Evolutionary conservation across 2,113 vertebrate species (phyloP).

Genomic region (Phaetusa simplex): DNA sequence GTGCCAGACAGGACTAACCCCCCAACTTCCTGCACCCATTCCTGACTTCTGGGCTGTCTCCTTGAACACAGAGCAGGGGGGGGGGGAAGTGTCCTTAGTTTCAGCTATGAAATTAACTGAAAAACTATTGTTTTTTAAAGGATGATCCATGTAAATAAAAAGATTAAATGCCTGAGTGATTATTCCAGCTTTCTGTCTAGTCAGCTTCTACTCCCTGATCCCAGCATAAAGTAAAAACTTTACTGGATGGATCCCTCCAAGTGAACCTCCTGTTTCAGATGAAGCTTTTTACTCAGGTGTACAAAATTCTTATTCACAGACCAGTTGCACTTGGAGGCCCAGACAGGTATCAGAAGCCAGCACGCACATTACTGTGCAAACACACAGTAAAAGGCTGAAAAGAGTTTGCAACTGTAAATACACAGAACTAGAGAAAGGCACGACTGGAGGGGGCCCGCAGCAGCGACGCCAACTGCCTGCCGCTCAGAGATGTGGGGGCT

Average conservation of each 20-base stretch:
- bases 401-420: background rate
- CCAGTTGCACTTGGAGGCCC: background rate
- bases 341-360: background rate
- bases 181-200: background rate
- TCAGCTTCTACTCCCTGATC: background rate
- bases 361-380: background rate
- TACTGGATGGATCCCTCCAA: background rate
- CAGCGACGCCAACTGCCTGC: background rate
- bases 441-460: background rate
- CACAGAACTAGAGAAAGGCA: background rate
- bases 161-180: slow-evolving; percentile 3
- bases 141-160: background rate
- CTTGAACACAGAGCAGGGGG: background rate
- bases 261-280: background rate
- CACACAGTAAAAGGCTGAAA: background rate
- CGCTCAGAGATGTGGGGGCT: background rate
- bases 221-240: background rate
- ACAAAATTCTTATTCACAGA: background rate
- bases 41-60: background rate
- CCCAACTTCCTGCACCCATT: background rate
- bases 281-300: background rate
- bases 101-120: background rate
- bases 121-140: background rate
- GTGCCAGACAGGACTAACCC: background rate
- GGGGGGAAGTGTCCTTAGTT: background rate